Percentiles rank a stretch among this genome's conserved stretches.
These are phyloP conservation scores for Myotis findleyi DNA, from an alignment of 2,797 vertebrate genomes.

Conservation along the genomic window DNA sequence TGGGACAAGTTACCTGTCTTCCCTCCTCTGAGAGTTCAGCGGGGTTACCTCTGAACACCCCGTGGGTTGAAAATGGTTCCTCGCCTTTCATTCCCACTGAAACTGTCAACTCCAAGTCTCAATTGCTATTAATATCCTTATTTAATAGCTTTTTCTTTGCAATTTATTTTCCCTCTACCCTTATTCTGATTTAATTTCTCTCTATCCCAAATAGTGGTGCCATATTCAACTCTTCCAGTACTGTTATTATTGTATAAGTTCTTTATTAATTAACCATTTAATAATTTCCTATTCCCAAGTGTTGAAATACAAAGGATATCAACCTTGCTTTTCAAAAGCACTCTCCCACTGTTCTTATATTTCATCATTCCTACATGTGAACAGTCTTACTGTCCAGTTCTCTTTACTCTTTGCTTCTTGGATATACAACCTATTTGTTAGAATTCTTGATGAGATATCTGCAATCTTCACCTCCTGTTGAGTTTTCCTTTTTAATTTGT, in stretches of 20 bases:
- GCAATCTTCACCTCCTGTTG: neutral
- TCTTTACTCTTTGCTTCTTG: neutral
- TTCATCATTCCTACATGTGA: neutral
- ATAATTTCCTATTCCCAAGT: neutral
- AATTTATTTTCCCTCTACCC: neutral
- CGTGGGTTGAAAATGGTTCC: fast-evolving
- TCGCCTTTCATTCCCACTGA: neutral
- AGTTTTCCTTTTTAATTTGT: neutral
- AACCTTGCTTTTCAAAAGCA: neutral
- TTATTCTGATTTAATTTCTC: neutral
- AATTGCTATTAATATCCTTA: neutral
- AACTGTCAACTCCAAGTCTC: neutral
- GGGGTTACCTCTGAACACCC: neutral
- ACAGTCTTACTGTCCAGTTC: neutral
- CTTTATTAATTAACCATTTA: neutral
- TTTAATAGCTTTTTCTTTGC: neutral
- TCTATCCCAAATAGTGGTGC: neutral
- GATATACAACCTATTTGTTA: neutral
- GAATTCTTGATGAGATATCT: neutral
- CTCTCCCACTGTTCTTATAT: neutral
- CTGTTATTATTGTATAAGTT: neutral
- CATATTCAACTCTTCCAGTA: neutral
- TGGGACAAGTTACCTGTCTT: neutral
- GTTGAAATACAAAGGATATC: neutral
- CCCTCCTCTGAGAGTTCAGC: neutral